A percentile compares a stretch with the other conserved stretches of the same genome.
These are phyloP conservation scores for Zygaena filipendulae DNA, from an alignment of 2,888 invertebrate species.

Conservation along the genomic window DNA sequence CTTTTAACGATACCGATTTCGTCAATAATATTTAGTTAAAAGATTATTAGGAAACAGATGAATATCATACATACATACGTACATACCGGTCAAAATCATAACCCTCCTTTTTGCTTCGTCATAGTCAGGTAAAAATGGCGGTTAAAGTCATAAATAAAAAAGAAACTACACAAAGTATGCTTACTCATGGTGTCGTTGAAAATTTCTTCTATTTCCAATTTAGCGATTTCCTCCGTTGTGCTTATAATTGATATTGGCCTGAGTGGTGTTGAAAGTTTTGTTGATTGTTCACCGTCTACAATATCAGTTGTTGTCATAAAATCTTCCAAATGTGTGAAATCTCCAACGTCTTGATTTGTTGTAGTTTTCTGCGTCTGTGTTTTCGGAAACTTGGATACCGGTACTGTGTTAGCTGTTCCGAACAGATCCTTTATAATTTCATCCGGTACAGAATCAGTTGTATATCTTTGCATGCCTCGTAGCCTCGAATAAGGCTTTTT, in stretches of 20 bases:
- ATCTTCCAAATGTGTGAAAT: constrained; percentile 32
- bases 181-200: constrained; percentile 69
- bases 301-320: constrained; percentile 24
- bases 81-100: too few species aligned
- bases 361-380: constrained; percentile 29
- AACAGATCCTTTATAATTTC: constrained; percentile 37
- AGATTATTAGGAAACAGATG: too few species aligned
- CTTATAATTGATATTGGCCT: constrained; percentile 16
- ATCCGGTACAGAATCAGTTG: constrained; percentile 44
- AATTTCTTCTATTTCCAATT: constrained; percentile 75
- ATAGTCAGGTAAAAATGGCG: too few species aligned
- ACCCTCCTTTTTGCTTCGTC: too few species aligned
- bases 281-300: constrained; percentile 21
- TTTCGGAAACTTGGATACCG: constrained; percentile 49
- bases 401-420: constrained; percentile 41
- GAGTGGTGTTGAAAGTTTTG: constrained; percentile 19
- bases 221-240: constrained; percentile 55
- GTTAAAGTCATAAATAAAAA: too few species aligned
- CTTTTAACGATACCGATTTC: too few species aligned
- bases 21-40: too few species aligned
- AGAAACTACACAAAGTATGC: too few species aligned
- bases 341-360: constrained; percentile 25
- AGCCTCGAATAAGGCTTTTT: constrained; percentile 34
- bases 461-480: too few species aligned
- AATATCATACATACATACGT: too few species aligned